These are phyloP conservation scores for Tridacna gigas DNA, from an alignment of 2,888 invertebrate genomes.

Conservation along the genomic window DNA sequence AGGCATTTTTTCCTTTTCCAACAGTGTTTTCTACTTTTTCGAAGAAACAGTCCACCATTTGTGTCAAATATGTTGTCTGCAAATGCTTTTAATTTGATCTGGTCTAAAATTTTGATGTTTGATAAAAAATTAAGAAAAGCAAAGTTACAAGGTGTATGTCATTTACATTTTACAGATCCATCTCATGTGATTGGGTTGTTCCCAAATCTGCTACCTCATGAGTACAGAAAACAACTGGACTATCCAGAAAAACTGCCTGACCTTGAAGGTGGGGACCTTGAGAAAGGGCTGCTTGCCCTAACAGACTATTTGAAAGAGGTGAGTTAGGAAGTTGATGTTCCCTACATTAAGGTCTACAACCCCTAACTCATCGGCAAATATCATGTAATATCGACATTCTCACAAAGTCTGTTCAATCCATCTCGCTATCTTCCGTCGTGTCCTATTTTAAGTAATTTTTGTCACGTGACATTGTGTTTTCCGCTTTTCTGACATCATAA, in stretches of 20 bases:
- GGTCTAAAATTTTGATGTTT: too few species aligned
- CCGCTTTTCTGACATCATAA: too few species aligned
- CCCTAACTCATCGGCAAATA: too few species aligned
- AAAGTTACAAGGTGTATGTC: background rate
- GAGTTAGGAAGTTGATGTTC: background rate
- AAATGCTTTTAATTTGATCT: too few species aligned
- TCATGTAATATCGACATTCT: too few species aligned
- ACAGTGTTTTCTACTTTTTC: background rate
- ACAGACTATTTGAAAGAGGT: slow-evolving; percentile 95
- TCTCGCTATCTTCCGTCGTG: too few species aligned
- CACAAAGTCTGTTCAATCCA: too few species aligned
- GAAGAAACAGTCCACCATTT: too few species aligned
- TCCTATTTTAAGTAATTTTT: too few species aligned
- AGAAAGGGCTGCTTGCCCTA: slow-evolving; percentile 94
- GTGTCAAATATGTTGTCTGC: too few species aligned
- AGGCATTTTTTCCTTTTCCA: background rate
- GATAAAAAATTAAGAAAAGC: background rate
- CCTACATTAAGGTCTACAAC: too few species aligned
- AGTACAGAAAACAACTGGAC: slow-evolving; percentile 86
- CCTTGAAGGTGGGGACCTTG: slow-evolving; percentile 93
- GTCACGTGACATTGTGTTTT: too few species aligned
- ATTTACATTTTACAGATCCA: slow-evolving; percentile 88
- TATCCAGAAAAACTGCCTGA: slow-evolving; percentile 87
- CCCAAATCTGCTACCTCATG: slow-evolving; percentile 92
- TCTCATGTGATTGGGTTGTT: slow-evolving; percentile 97